Conservation (phyloP, 2,113 vertebrate species). For the Fulmarus glacialis region DNA sequence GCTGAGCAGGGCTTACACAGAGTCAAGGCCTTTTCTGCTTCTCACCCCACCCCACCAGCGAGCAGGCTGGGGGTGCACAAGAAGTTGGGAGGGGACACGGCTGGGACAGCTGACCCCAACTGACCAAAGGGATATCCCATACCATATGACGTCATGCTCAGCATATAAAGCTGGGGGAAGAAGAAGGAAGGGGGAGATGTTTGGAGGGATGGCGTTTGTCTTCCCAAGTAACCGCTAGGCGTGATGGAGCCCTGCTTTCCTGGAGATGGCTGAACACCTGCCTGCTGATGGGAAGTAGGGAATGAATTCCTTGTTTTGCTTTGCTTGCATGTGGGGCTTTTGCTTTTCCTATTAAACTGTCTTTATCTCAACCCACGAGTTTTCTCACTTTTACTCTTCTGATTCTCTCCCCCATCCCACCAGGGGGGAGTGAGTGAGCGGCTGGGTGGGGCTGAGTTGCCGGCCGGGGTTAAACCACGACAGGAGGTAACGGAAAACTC, state of each 20-base stretch:
- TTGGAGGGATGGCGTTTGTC: rapidly evolving
- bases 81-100: neutral
- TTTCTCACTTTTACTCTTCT: neutral
- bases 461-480: neutral
- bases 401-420: neutral
- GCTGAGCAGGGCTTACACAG: neutral
- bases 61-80: neutral
- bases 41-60: neutral
- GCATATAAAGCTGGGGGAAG: neutral
- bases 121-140: neutral
- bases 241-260: neutral
- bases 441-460: neutral
- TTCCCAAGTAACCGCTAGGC: rapidly evolving
- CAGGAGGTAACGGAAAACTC: neutral
- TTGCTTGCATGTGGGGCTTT: rapidly evolving
- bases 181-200: neutral
- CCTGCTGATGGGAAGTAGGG: neutral
- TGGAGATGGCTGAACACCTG: neutral
- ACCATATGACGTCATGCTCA: neutral
- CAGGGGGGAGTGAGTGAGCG: neutral
- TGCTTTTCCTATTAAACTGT: neutral
- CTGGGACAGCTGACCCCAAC: neutral
- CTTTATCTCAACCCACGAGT: neutral
- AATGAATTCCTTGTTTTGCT: neutral
- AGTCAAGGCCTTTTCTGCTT: neutral